Evolutionary conservation across 2,113 vertebrate genomes (phyloP).

Genomic region (Grus americana): DNA sequence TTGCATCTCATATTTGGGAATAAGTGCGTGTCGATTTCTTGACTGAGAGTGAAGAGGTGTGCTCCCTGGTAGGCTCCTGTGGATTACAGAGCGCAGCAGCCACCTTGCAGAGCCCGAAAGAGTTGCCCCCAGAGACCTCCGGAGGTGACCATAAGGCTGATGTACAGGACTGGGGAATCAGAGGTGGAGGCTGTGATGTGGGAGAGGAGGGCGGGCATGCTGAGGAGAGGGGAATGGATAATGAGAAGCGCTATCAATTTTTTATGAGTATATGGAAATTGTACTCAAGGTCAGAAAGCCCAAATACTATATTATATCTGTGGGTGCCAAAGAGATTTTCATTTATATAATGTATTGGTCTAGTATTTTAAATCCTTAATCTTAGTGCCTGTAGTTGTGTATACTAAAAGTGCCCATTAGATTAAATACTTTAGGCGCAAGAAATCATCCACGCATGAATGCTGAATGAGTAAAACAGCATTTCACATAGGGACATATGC

Average conservation of each 20-base stretch:
- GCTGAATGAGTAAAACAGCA: conserved; percentile 41
- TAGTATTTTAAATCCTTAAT: conserved; percentile 66
- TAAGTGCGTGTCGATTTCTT: neutral
- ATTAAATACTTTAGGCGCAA: conserved; percentile 43
- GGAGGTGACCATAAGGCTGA: neutral
- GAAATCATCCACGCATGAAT: conserved; percentile 14
- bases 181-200: neutral
- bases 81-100: neutral
- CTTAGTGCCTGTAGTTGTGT: conserved; percentile 43
- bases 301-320: conserved; percentile 57
- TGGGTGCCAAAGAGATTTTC: conserved; percentile 58
- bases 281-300: conserved; percentile 69
- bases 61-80: neutral
- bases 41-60: neutral
- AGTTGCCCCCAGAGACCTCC: neutral
- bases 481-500: conserved; percentile 22
- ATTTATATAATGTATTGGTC: conserved; percentile 54
- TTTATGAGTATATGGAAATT: conserved; percentile 69
- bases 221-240: conserved; percentile 48
- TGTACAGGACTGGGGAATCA: neutral
- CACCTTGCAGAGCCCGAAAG: neutral
- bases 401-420: conserved; percentile 39
- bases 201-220: neutral
- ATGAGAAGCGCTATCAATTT: conserved; percentile 63
- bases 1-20: conserved; percentile 17